Base-by-base conservation (phyloP, 2,888 invertebrate genomes). In the Scaptomyza parva region DNA sequence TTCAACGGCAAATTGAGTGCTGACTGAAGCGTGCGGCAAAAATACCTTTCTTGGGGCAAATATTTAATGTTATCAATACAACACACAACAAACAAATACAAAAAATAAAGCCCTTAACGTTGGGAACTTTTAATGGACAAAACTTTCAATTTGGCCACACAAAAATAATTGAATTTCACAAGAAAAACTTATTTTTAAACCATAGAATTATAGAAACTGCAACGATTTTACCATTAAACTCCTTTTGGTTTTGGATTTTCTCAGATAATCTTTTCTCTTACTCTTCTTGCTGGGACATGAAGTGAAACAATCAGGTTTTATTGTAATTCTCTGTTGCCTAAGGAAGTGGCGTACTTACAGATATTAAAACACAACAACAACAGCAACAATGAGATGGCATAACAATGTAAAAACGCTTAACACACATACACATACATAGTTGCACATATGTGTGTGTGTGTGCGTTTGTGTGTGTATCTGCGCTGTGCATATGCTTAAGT, bases 401-500 rank as follows among this genome's bases (percentile, higher is more conserved):
- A 72, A 86, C 82, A 84, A 84, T 82, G 79, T 54, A 70, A 60
- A 85, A 84, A 60, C 79, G 85, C 72, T 84, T 81, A 84, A 70
- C 71, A 66, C 66, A 76, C 64, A 86, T 28, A 28, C 28, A 28
- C 28, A 9, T 28, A 6, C 0, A 28, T 33, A 33, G 2, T 14
- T 14, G 33, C 43, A 47, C 12, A 17, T 12, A 8, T 45, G 30
- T 18, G 8, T 45, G 28, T n/a, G n/a, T 28, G 8, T 18, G n/a
- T n/a, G 44, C 53, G n/a, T n/a, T n/a, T n/a, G n/a, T 45, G 30
- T 18, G 8, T 45, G 28, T n/a, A 18, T 28, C 12, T 18, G n/a
- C 9, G 44, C 53, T 60, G 54, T 55, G 64, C 76, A 74, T 71
- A 79, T 85, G 79, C 70, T 65, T 73, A 69, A 61, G 73, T 59